These are phyloP conservation scores for Alcis repandata DNA, from an alignment of 2,888 invertebrate genomes.

Conservation along the genomic window DNA sequence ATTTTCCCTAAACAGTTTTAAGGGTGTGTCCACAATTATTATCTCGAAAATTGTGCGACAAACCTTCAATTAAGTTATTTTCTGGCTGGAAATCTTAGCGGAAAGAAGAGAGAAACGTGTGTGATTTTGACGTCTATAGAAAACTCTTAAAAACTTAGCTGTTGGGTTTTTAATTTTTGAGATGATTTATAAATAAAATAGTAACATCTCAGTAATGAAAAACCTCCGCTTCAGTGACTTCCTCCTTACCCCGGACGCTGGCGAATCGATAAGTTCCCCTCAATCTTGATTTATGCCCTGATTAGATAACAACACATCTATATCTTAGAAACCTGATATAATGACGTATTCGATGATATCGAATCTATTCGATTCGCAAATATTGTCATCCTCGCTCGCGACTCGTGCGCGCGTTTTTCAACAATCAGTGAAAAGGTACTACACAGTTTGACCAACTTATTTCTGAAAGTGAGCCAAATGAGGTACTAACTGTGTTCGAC, in stretches of 20 bases:
- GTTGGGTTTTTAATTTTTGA: too few species aligned
- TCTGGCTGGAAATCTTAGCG: too few species aligned
- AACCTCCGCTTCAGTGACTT: neutral
- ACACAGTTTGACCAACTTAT: neutral
- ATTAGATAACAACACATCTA: conserved; percentile 41
- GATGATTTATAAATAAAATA: neutral
- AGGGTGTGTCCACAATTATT: neutral
- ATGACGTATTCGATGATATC: conserved; percentile 9
- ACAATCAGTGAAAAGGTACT: conserved; percentile 22
- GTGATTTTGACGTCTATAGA: too few species aligned
- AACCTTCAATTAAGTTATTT: too few species aligned
- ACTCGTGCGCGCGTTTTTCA: conserved; percentile 15
- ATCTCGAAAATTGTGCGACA: too few species aligned
- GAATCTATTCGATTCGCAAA: conserved; percentile 29
- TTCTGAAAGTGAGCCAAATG: neutral
- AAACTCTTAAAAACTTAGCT: too few species aligned
- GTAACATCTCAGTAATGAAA: neutral
- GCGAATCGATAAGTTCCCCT: conserved; percentile 12
- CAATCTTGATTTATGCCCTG: conserved; percentile 42
- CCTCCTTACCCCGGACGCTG: conserved; percentile 27
- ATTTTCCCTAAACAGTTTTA: conserved; percentile 1
- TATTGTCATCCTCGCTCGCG: conserved; percentile 22
- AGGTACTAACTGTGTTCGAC: too few species aligned
- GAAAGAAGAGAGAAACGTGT: too few species aligned
- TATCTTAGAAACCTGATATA: conserved; percentile 21